A percentile compares a stretch with the other conserved stretches of the same genome.
phyloP scores from a whole-genome alignment of 92 coral and sea anemone species.

The Actinostola sp. region DNA sequence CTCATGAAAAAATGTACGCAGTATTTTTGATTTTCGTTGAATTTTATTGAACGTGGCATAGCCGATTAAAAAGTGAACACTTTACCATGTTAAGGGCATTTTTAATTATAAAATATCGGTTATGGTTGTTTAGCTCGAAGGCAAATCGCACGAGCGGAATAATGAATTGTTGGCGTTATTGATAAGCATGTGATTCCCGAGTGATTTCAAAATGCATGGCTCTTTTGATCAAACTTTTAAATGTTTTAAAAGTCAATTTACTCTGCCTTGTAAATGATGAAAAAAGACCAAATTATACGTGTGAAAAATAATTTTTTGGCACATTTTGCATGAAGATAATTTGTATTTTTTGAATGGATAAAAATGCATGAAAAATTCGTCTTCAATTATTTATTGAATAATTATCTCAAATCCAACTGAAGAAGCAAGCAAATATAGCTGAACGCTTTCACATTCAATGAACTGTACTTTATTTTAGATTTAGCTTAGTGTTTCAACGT shows the following conservation, averaged over 20 bases:
- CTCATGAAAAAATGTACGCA: too few relatives aligned
- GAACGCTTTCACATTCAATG: not conserved
- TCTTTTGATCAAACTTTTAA: conserved; percentile 3
- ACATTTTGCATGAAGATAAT: conserved; percentile 25
- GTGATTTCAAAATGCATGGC: not conserved
- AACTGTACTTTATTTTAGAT: not conserved
- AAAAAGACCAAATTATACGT: not conserved
- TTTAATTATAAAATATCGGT: too few relatives aligned
- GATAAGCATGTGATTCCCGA: not conserved
- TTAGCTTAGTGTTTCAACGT: not conserved
- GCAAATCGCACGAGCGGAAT: not conserved
- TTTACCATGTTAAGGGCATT: too few relatives aligned
- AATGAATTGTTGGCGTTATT: not conserved
- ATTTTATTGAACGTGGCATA: too few relatives aligned
- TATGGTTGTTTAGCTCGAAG: conserved; percentile 1
- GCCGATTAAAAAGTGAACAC: too few relatives aligned
- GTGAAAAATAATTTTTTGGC: conserved; percentile 5
- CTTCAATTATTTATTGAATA: conserved; percentile 24
- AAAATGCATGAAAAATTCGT: conserved; percentile 27
- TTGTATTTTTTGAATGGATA: conserved; percentile 12
- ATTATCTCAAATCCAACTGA: conserved; percentile 18
- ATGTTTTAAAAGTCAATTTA: not conserved
- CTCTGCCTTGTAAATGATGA: conserved; percentile 10
- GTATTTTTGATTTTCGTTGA: too few relatives aligned
- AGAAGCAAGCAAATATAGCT: not conserved